Conservation (phyloP, 2,113 vertebrate species). For the Crotalus helleri region DNA sequence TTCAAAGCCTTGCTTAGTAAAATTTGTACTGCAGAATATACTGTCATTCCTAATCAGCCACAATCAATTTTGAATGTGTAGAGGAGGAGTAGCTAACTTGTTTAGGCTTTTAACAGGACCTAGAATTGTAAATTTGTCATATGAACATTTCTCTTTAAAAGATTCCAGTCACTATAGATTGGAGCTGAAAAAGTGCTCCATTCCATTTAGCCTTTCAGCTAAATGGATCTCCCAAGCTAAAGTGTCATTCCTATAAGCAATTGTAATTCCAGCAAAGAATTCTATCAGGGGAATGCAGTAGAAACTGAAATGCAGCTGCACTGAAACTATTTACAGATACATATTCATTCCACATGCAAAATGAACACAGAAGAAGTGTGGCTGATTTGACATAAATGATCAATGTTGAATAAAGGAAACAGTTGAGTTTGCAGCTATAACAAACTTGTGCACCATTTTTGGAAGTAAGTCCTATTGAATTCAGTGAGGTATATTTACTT, state of each 20-base stretch:
- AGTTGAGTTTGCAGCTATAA: not conserved
- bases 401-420: not conserved
- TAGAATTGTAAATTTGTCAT: slow-evolving; percentile 21
- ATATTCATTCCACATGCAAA: not conserved
- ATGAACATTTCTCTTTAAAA: not conserved
- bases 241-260: not conserved
- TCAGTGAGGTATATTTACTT: not conserved
- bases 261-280: slow-evolving; percentile 4
- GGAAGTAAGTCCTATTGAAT: not conserved
- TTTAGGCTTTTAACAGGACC: slow-evolving; percentile 35
- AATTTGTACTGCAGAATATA: not conserved
- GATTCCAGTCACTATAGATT: not conserved
- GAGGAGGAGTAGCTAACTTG: not conserved
- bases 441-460: not conserved
- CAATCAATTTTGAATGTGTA: not conserved
- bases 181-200: not conserved
- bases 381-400: not conserved
- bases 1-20: not conserved
- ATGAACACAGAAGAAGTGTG: not conserved
- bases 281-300: not conserved
- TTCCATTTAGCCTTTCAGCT: not conserved
- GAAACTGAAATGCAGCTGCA: not conserved
- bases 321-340: not conserved
- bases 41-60: slow-evolving; percentile 30
- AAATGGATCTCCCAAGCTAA: not conserved